Conservation (phyloP, 2,888 invertebrate species). For the Chrysolina americana region DNA sequence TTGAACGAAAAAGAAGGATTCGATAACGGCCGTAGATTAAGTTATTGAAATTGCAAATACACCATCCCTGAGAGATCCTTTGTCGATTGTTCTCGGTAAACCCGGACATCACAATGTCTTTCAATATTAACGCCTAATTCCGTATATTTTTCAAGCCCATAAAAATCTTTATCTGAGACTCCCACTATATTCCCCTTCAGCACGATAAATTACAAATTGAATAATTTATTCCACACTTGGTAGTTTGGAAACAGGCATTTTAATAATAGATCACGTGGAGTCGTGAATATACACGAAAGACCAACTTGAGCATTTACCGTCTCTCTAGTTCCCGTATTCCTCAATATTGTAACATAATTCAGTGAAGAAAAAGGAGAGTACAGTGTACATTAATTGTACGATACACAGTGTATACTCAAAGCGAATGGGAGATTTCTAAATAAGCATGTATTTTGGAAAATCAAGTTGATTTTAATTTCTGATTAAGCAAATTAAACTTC, state of each 20-base stretch:
- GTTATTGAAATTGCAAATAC: constrained; percentile 39
- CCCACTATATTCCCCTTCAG: constrained; percentile 33
- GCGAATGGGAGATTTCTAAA: too few species aligned
- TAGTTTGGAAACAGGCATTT: constrained; percentile 31
- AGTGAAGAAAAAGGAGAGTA: background rate
- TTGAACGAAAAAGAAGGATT: constrained; percentile 24
- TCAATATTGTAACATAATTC: background rate
- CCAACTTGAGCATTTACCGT: constrained; percentile 16
- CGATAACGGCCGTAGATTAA: constrained; percentile 29
- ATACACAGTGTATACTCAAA: background rate
- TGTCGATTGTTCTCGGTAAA: constrained; percentile 39
- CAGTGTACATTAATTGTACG: background rate
- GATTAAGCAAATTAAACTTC: too few species aligned
- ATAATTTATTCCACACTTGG: constrained; percentile 40
- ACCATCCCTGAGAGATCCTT: constrained; percentile 29
- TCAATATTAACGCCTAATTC: constrained; percentile 42
- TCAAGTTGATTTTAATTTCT: too few species aligned
- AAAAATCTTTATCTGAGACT: constrained; percentile 41
- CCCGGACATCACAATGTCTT: constrained; percentile 38
- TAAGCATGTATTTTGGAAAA: too few species aligned
- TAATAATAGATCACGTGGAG: constrained; percentile 30
- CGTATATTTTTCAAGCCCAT: constrained; percentile 33
- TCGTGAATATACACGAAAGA: constrained; percentile 18
- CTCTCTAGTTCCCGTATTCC: background rate
- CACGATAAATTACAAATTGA: constrained; percentile 43